Conservation (phyloP, 1,140 invertebrate genomes). For the Mizuhopecten yessoensis region DNA sequence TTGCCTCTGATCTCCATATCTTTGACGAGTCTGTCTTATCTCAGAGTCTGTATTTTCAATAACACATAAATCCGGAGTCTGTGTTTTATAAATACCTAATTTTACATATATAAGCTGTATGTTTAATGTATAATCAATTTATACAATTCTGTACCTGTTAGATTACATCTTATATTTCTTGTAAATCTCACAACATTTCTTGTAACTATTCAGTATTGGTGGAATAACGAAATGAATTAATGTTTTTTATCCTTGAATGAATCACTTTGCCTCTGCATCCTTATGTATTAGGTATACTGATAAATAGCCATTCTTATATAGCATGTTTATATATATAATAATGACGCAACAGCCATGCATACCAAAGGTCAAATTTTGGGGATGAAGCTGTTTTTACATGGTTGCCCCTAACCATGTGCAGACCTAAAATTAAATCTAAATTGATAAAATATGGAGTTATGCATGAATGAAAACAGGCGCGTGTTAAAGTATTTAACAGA, state of each 20-base stretch:
- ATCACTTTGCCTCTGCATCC: not conserved
- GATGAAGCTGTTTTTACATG: not conserved
- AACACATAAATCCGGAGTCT: not conserved
- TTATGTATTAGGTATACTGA: not conserved
- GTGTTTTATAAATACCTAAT: not conserved
- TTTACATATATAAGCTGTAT: no score
- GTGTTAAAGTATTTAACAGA: not conserved
- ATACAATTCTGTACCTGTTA: not conserved
- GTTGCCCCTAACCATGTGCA: not conserved
- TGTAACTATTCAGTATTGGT: not conserved
- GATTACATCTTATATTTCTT: not conserved
- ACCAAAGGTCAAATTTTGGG: not conserved
- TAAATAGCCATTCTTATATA: not conserved
- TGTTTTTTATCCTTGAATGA: not conserved
- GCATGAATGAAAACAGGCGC: not conserved
- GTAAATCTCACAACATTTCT: not conserved
- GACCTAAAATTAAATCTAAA: not conserved
- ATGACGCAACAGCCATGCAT: not conserved
- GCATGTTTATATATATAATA: not conserved
- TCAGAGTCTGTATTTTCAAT: no score
- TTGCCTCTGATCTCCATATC: not conserved
- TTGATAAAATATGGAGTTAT: constrained; percentile 3
- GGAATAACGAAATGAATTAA: not conserved
- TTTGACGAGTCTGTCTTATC: no score
- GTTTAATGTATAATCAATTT: not conserved